These are phyloP conservation scores for Heliocidaris tuberculata DNA, from an alignment of 35 echinoderm and acorn worm species.

Conservation along the genomic window DNA sequence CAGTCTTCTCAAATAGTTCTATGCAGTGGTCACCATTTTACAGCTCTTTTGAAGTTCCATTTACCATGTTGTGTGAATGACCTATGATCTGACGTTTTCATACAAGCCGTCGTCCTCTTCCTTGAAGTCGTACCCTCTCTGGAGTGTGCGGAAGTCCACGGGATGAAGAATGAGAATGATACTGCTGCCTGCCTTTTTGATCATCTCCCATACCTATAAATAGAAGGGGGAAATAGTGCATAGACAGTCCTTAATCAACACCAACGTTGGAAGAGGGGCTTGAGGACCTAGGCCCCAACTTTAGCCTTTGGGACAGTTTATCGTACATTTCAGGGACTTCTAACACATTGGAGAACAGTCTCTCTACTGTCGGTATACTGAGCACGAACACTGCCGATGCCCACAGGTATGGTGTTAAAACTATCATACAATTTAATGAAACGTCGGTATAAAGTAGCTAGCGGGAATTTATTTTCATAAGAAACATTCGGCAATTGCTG, in stretches of 20 bases:
- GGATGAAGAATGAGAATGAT: not conserved
- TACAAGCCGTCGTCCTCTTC: not conserved
- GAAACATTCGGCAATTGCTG: too few species aligned
- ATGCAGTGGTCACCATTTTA: too few species aligned
- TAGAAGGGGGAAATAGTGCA: not conserved
- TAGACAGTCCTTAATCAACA: not conserved
- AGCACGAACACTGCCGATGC: too few species aligned
- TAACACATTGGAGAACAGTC: too few species aligned
- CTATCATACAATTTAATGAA: too few species aligned
- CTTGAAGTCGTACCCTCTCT: not conserved
- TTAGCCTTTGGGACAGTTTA: not conserved
- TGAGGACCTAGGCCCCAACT: not conserved
- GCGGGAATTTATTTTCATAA: too few species aligned
- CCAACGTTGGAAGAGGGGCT: not conserved
- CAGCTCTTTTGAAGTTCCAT: too few species aligned
- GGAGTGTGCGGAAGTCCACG: not conserved
- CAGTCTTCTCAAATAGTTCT: too few species aligned
- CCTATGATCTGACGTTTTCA: not conserved
- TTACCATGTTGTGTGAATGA: too few species aligned
- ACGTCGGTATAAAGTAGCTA: too few species aligned
- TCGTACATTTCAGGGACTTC: not conserved
- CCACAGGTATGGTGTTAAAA: too few species aligned
- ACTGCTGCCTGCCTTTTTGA: not conserved
- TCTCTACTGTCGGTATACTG: too few species aligned
- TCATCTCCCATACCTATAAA: not conserved